Conservation (phyloP, 1,140 invertebrate genomes). For the Drosophila suzukii region DNA sequence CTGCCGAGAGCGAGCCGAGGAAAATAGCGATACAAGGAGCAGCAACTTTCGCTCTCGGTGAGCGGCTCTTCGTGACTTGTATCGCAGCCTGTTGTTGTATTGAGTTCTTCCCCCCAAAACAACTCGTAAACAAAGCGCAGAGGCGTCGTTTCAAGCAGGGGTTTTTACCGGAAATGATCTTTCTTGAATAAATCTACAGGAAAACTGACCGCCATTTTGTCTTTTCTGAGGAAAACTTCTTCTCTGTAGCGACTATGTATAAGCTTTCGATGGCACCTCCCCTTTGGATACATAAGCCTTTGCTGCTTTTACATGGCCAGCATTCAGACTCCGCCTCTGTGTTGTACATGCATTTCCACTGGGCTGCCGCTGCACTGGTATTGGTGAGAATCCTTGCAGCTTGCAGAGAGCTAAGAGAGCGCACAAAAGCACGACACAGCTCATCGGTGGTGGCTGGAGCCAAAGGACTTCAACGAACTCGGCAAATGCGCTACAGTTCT, state of each 20-base stretch:
- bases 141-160: constrained; percentile 53
- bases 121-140: constrained; percentile 81
- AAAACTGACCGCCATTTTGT: constrained; percentile 67
- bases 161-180: constrained; percentile 12
- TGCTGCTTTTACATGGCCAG: constrained; percentile 34
- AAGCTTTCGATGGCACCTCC: constrained; percentile 48
- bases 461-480: constrained; percentile 37
- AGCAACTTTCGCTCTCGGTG: constrained; percentile 70
- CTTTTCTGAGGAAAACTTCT: constrained; percentile 9
- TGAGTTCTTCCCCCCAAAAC: constrained; percentile 60
- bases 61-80: constrained; percentile 55
- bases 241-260: constrained; percentile 11
- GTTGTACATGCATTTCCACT: constrained; percentile 57
- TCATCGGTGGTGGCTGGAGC: constrained; percentile 57
- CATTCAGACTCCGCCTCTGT: constrained; percentile 77
- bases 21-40: constrained; percentile 71
- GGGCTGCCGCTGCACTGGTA: constrained; percentile 49
- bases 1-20: constrained; percentile 63
- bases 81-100: constrained; percentile 65
- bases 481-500: constrained; percentile 54
- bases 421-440: constrained; percentile 16
- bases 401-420: constrained; percentile 43
- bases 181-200: neutral
- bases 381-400: constrained; percentile 61
- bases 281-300: constrained; percentile 60